phyloP scores from a whole-genome alignment of 2,888 invertebrate species.

The Dolomedes plantarius region DNA sequence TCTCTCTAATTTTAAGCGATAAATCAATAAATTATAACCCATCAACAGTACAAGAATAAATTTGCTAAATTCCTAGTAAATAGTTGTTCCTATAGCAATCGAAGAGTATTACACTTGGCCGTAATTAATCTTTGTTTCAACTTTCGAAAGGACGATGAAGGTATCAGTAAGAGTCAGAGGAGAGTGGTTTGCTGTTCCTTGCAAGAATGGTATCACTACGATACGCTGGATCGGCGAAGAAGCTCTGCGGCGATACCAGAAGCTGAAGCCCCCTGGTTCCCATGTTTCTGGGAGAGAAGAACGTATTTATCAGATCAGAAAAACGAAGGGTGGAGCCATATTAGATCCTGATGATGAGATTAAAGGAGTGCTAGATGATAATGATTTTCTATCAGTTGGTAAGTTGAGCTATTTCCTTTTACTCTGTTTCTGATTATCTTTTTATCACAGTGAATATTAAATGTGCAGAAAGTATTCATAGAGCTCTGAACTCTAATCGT shows the following conservation, averaged over 20 bases:
- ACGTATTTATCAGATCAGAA: constrained; percentile 79
- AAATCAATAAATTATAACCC: no score
- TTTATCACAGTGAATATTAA: no score
- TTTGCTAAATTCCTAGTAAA: no score
- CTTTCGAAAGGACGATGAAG: constrained; percentile 77
- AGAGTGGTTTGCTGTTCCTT: constrained; percentile 81
- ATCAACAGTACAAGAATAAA: no score
- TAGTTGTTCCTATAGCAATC: no score
- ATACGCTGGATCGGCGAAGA: constrained; percentile 80
- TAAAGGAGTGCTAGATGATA: constrained; percentile 80
- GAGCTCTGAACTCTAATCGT: no score
- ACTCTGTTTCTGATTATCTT: no score
- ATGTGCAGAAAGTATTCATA: no score
- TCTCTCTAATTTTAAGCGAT: no score
- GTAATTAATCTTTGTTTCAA: background rate
- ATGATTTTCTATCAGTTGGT: constrained; percentile 82
- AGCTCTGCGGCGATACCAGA: constrained; percentile 78
- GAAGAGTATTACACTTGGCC: no score
- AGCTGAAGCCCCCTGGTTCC: constrained; percentile 76
- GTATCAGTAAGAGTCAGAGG: constrained; percentile 80
- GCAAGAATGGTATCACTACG: constrained; percentile 78
- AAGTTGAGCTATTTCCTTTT: no score
- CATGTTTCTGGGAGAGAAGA: constrained; percentile 69
- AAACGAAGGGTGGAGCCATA: constrained; percentile 81
- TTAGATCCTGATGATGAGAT: constrained; percentile 80